Evolutionary conservation across 2,797 vertebrate species (phyloP).

Genomic region (Zalophus californianus): DNA sequence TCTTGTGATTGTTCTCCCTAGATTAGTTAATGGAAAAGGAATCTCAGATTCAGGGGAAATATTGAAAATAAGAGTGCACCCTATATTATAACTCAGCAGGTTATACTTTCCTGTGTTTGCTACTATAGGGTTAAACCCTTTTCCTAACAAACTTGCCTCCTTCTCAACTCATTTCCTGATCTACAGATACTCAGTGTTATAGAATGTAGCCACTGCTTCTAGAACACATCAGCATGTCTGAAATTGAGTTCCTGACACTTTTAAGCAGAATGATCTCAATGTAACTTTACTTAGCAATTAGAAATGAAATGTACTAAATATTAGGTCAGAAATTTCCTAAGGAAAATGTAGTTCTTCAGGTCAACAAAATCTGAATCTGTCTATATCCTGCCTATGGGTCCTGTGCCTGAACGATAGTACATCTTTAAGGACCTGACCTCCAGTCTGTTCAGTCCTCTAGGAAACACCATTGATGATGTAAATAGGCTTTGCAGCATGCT

Average conservation of each 20-base stretch:
- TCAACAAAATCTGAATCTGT: not conserved
- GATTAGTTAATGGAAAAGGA: conserved; percentile 24
- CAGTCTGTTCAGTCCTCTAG: not conserved
- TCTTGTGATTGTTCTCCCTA: conserved; percentile 5
- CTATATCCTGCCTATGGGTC: not conserved
- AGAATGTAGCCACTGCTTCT: not conserved
- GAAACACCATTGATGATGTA: not conserved
- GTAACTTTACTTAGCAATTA: conserved; percentile 2
- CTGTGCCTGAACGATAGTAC: not conserved
- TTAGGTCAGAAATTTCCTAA: not conserved
- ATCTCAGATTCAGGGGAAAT: not conserved
- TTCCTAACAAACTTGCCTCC: not conserved
- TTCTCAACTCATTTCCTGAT: not conserved
- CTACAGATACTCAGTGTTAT: not conserved
- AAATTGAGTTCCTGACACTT: not conserved
- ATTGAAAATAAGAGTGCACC: not conserved
- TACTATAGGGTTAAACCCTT: not conserved
- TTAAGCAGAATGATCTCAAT: not conserved
- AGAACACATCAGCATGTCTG: not conserved
- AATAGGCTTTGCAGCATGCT: not conserved
- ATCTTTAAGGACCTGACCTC: not conserved
- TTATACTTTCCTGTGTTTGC: not conserved
- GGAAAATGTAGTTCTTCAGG: not conserved
- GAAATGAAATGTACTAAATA: conserved; percentile 41
- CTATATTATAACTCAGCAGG: not conserved